phyloP scores from a whole-genome alignment of 2,113 vertebrate species.

The Bothrops jararaca region DNA sequence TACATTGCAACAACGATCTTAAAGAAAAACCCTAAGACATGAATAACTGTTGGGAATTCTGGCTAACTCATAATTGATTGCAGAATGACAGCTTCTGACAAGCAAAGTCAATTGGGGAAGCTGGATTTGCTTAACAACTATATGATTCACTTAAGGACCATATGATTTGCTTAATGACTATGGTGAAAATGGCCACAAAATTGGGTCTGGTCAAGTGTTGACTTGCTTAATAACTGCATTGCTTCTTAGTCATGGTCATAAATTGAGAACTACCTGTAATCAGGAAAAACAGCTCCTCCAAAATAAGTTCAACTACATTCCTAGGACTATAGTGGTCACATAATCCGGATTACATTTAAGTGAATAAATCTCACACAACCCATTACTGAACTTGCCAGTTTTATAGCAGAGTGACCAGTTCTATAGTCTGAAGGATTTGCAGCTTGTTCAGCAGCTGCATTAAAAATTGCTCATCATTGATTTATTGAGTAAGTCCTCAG shows the following conservation, averaged over 20 bases:
- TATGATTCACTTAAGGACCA: neutral
- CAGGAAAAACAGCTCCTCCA: neutral
- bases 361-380: neutral
- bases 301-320: neutral
- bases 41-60: neutral
- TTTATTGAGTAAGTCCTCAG: neutral
- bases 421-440: neutral
- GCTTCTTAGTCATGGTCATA: neutral
- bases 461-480: neutral
- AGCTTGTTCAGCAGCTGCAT: neutral
- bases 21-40: neutral
- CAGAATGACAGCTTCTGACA: too few relatives aligned
- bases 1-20: neutral
- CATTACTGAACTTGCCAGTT: neutral
- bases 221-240: too few relatives aligned
- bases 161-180: neutral
- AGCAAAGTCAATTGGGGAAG: too few relatives aligned
- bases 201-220: neutral
- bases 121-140: neutral
- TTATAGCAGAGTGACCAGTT: neutral
- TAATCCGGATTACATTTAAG: neutral
- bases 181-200: too few relatives aligned
- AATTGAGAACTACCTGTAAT: neutral
- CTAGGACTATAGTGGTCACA: neutral
- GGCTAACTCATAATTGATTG: too few relatives aligned